Evolutionary conservation across 1,140 invertebrate species (phyloP).

Genomic region (Archivesica marissinica): DNA sequence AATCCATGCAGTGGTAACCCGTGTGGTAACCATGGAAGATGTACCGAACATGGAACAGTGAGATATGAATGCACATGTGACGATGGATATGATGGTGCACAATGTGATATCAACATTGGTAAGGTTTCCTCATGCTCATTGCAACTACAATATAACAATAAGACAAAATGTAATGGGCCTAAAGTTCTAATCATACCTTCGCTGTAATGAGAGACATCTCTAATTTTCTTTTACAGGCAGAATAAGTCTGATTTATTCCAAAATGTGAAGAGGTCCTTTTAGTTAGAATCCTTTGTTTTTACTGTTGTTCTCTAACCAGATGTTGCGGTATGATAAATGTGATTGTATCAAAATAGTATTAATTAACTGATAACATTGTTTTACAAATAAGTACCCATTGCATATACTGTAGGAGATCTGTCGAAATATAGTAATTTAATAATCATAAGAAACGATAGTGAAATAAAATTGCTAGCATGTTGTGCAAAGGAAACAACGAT

Average conservation of each 20-base stretch:
- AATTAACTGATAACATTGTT: no score
- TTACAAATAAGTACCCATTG: no score
- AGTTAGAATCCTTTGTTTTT: not conserved
- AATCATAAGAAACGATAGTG: no score
- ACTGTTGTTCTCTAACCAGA: not conserved
- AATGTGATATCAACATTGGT: conserved; percentile 13
- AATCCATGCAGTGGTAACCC: conserved; percentile 23
- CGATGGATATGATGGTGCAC: conserved; percentile 1
- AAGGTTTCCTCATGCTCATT: not conserved
- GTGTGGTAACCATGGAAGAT: conserved; percentile 10
- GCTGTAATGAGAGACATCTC: not conserved
- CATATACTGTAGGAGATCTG: no score
- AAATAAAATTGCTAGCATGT: no score
- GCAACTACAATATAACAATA: not conserved
- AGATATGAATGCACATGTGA: conserved; percentile 32
- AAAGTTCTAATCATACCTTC: not conserved
- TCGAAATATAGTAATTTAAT: no score
- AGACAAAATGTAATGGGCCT: not conserved
- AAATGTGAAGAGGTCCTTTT: not conserved
- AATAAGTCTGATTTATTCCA: not conserved
- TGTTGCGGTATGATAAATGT: no score
- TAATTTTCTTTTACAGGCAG: not conserved
- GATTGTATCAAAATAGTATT: no score
- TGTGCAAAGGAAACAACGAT: no score
- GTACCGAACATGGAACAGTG: not conserved